phyloP scores from a whole-genome alignment of 2,113 vertebrate genomes.

The Strix uralensis region DNA sequence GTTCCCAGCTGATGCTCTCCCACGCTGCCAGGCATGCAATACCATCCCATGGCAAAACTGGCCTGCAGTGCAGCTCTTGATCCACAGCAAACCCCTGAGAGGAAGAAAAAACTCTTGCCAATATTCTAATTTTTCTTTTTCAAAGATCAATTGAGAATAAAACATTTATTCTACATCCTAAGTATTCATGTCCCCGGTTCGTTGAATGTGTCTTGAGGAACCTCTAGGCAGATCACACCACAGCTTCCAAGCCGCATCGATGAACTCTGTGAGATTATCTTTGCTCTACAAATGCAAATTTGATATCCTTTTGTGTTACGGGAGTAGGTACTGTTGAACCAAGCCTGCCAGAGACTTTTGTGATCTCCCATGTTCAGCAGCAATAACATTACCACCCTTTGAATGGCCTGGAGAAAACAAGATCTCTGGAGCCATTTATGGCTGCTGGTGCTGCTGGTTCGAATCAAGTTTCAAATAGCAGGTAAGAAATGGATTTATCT shows the following conservation, averaged over 20 bases:
- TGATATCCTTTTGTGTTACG: background rate
- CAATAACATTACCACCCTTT: background rate
- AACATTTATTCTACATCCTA: background rate
- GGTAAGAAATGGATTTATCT: conserved; percentile 14
- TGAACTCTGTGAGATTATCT: background rate
- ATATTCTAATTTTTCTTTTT: background rate
- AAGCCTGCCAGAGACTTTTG: background rate
- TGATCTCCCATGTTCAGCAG: background rate
- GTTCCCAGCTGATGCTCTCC: background rate
- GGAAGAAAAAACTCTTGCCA: background rate
- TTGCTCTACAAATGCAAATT: background rate
- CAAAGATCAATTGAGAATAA: background rate
- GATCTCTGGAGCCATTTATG: background rate
- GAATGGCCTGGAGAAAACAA: background rate
- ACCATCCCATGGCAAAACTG: background rate
- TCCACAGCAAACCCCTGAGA: background rate
- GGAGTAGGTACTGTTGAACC: background rate
- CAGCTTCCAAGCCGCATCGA: background rate
- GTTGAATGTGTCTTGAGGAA: background rate
- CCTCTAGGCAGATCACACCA: background rate
- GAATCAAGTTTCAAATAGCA: background rate
- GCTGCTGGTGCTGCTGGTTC: background rate
- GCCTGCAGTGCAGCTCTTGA: background rate
- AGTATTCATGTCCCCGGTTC: too few relatives aligned
- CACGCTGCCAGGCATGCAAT: rapidly evolving